Base-by-base conservation (phyloP, 2,888 invertebrate species). In the Dryomyza anilis region DNA sequence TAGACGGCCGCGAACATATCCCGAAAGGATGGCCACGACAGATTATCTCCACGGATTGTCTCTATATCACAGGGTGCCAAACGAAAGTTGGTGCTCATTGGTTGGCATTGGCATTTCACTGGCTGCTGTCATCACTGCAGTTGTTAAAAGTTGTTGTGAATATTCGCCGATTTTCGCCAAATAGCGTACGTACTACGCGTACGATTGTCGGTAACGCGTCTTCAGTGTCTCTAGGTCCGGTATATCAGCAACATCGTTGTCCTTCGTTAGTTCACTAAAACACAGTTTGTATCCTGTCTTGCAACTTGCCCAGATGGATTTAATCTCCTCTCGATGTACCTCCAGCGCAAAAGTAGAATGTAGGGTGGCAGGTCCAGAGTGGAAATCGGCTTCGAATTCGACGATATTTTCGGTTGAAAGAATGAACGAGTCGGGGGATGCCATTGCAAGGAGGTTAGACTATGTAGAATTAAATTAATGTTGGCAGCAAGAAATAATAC, bases 321-420 rank as follows among this genome's bases (percentile, higher is more conserved):
- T 33, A 33, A 33, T 33, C 12, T 33, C 33, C 6, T 33, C 33
- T 12, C 33, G 12, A 33, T 33, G 33, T 6, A 33, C 33, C 12
- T 33, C 33, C 7, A 33, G 33, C 7, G 33, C 6, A 12, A 33
- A 33, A 33, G 12, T 12, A 6, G 33, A 33, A 12, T 8, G 12
- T 8, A 33, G 7, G 7, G 33, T 33, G 33, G 33, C 33, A 33
- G 12, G 33, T 12, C 6, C 7, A 33, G 33, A 33, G 33, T 33
- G 7, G 33, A 12, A 33, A 33, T 33, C 33, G 12, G 12, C 33
- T 6, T 33, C 33, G 33, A 33, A 33, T 12, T 33, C 33, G 7
- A 33, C 12, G 33, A 33, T 6, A 5, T 76, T 77, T 6, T 33
- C 33, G 33, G 33, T 33, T 12, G 12, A 12, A 33, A 6, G 33